Percentiles rank a stretch among this genome's conserved stretches.
Evolutionary conservation across 2,888 invertebrate species (phyloP).

Genomic region (Periphyllus acericola): DNA sequence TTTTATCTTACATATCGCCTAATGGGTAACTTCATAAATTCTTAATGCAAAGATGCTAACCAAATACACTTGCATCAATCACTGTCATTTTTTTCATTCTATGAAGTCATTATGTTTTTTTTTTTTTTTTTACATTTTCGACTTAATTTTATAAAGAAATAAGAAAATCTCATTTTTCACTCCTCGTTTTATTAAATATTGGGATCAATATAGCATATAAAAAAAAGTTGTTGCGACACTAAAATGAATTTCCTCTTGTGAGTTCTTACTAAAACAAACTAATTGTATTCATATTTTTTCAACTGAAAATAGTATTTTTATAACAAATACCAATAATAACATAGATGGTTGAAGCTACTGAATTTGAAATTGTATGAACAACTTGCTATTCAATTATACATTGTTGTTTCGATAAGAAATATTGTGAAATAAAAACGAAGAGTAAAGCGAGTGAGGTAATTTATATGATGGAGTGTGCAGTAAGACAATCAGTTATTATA

Average conservation of each 20-base stretch:
- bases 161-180: conserved; percentile 40
- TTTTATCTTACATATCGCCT: conserved; percentile 10
- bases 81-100: conserved; percentile 50
- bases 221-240: not conserved
- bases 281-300: not conserved
- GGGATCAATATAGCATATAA: not conserved
- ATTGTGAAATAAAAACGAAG: not conserved
- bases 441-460: not conserved
- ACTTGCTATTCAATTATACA: not conserved
- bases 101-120: conserved; percentile 41
- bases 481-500: not conserved
- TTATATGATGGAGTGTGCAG: not conserved
- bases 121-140: conserved; percentile 21
- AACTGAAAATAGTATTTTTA: not conserved
- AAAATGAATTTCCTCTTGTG: not conserved
- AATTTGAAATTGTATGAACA: not conserved
- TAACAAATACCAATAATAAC: not conserved
- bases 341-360: not conserved
- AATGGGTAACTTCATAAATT: conserved; percentile 6
- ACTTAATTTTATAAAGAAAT: conserved; percentile 42
- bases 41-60: conserved; percentile 31
- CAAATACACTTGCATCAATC: conserved; percentile 54
- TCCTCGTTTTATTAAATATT: conserved; percentile 25
- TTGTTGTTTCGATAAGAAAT: not conserved
- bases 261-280: not conserved